Evolutionary conservation across 64 coral and sea anemone genomes (phyloP), one percentile per base, ranked within the genome.

Genomic region (Montipora efflorescens): DNA sequence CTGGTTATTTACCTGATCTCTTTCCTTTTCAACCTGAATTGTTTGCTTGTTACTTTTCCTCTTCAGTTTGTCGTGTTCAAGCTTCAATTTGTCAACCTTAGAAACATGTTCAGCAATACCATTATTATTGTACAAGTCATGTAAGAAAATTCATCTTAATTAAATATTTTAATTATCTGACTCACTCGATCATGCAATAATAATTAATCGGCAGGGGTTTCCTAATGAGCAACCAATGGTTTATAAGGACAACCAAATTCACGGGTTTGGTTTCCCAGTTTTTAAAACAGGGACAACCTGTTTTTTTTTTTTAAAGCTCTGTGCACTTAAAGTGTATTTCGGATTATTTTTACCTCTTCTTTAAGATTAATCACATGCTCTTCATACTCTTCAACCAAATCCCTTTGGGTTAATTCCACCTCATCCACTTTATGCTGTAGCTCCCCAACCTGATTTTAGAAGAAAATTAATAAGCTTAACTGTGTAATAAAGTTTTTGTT

Each of bases 41-140:
- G 91, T 43, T 79, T 97, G 95, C 52, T 97, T 97, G 23, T 28
- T 61, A 81, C 82, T 88, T 49, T 90, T 97, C 78, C 94, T 97
- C 59, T 97, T 88, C 7, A 97, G 83, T 78, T 97, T 97, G 53
- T 97, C 95, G 62, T 97, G 92, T 23, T 97, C 95, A 81, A 88
- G 82, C 57, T 97, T 97, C 48, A 97, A 55, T 49, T 94, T 94
- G 15, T 93, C 95, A 20, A 96, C 95, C 95, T 96, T 8, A n/a
- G 21, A 44, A 73, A 55, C 28, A 14, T 47, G 77, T 69, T 53
- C 9, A 68, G 43, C 68, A 36, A 36, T 36, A 36, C 36, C 36
- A 36, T 36, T 36, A 36, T 36, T 36, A 36, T 36, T 2, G 36
- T 36, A 2, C 36, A n/a, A n/a, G n/a, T n/a, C n/a, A 36, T 36